A percentile compares a stretch with the other conserved stretches of the same genome.
Conservation (phyloP, 1,140 invertebrate genomes). For the Zaprionus ornatus region DNA sequence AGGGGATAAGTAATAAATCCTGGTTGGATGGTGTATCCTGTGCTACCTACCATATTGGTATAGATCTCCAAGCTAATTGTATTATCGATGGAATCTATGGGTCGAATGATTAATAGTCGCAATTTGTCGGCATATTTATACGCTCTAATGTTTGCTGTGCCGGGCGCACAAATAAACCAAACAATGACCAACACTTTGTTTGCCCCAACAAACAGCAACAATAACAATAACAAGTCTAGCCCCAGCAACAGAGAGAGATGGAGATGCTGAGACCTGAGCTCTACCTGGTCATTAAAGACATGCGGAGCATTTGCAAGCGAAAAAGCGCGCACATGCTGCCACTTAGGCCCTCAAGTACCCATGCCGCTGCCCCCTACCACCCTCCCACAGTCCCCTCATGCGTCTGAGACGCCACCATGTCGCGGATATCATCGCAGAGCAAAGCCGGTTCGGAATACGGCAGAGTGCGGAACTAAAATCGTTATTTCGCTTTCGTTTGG, state of each 20-base stretch:
- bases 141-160: conserved; percentile 68
- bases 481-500: conserved; percentile 66
- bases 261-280: conserved; percentile 17
- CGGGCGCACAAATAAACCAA: conserved; percentile 49
- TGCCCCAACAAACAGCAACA: conserved; percentile 58
- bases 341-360: conserved; percentile 73
- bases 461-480: conserved; percentile 69
- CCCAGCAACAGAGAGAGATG: conserved; percentile 26
- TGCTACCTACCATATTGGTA: conserved; percentile 70
- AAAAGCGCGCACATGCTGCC: conserved; percentile 69
- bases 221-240: conserved; percentile 50
- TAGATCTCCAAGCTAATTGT: conserved; percentile 78
- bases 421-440: conserved; percentile 54
- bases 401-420: not conserved
- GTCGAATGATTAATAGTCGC: conserved; percentile 81
- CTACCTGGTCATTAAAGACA: conserved; percentile 44
- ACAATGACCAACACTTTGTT: conserved; percentile 70
- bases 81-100: conserved; percentile 76
- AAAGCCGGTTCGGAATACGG: conserved; percentile 57
- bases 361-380: conserved; percentile 9
- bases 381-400: not conserved
- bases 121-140: conserved; percentile 81
- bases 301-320: conserved; percentile 57
- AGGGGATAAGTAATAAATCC: conserved; percentile 15
- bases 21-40: conserved; percentile 17